Evolutionary conservation across 30 jellyfish, hydroid and myxozoan species (phyloP).

Genomic region (Hydractinia echinata): DNA sequence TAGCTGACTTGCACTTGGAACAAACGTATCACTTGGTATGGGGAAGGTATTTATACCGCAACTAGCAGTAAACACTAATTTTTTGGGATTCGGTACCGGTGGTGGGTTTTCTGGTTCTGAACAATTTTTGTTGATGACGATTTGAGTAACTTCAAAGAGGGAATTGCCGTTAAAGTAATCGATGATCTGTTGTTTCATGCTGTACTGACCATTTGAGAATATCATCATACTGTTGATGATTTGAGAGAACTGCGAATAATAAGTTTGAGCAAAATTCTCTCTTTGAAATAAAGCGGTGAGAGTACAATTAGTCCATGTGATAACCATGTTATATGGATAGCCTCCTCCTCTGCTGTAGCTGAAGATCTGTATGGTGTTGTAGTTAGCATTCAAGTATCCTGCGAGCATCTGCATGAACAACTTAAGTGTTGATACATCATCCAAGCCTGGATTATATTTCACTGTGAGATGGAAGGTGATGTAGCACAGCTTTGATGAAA

Average conservation of each 20-base stretch:
- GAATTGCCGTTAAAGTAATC: background rate
- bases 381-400: slow-evolving; percentile 26
- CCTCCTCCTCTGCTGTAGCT: slow-evolving; percentile 40
- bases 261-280: background rate
- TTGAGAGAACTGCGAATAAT: slow-evolving; percentile 4
- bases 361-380: slow-evolving; percentile 45
- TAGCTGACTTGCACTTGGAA: slow-evolving; percentile 48
- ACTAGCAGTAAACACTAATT: slow-evolving; percentile 24
- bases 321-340: slow-evolving; percentile 4
- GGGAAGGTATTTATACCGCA: slow-evolving; percentile 51
- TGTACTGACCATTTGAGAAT: slow-evolving; percentile 1
- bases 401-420: slow-evolving; percentile 45
- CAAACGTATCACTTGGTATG: slow-evolving; percentile 55
- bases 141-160: background rate
- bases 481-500: slow-evolving; percentile 47
- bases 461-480: slow-evolving; percentile 40
- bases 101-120: slow-evolving; percentile 56
- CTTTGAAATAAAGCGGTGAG: background rate
- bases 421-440: slow-evolving; percentile 36
- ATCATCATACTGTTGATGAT: background rate
- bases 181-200: background rate
- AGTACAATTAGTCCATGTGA: slow-evolving; percentile 44
- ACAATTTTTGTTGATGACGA: slow-evolving; percentile 29
- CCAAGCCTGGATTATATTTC: slow-evolving; percentile 50
- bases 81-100: slow-evolving; percentile 37